Conservation (phyloP, 2,797 vertebrate genomes). For the Hemibagrus guttatus region DNA sequence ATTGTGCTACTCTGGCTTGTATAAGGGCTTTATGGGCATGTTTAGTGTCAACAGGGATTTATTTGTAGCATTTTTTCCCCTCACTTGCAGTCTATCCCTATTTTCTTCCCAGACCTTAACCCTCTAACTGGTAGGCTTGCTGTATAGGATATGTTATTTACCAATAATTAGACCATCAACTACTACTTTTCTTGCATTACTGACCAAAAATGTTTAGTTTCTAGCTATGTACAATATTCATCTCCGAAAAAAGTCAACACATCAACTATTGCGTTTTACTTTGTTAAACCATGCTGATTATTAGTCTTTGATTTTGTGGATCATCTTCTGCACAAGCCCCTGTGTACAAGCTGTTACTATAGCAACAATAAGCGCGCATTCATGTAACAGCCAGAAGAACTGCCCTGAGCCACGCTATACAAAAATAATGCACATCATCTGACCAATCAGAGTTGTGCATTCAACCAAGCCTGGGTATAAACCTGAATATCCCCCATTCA, state of each 20-base stretch:
- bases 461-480: neutral
- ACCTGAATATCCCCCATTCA: neutral
- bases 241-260: neutral
- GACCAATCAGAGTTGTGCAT: neutral
- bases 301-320: no score
- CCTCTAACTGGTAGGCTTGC: neutral
- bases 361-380: neutral
- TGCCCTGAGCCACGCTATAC: neutral
- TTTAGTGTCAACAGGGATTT: slow-evolving; percentile 4
- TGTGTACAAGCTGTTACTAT: neutral
- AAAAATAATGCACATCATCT: neutral
- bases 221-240: neutral
- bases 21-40: slow-evolving; percentile 34
- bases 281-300: neutral
- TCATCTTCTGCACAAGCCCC: neutral
- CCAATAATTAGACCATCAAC: neutral
- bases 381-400: neutral
- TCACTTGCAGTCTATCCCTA: neutral
- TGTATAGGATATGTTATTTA: neutral
- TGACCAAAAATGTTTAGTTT: neutral
- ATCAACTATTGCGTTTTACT: neutral
- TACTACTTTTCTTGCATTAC: neutral
- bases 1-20: slow-evolving; percentile 34
- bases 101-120: neutral
- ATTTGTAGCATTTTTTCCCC: neutral